Percentiles rank a stretch among this genome's conserved stretches.
Conservation (phyloP, 1,140 invertebrate genomes). For the Trichoplusia ni region DNA sequence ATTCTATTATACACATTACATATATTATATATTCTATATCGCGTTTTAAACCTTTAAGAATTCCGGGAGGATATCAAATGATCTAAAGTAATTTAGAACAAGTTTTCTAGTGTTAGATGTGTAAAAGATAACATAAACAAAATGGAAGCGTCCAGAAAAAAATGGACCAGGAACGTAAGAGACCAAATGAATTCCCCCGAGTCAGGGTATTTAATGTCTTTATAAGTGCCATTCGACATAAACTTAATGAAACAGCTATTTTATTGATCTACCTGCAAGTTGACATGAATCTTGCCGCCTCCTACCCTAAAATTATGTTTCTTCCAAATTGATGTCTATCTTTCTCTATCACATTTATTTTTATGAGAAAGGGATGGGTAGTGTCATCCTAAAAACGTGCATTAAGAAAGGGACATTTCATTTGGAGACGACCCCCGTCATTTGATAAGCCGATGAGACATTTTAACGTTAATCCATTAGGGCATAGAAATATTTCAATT, state of each 20-base stretch:
- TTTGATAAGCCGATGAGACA: slow-evolving; percentile 77
- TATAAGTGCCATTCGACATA: slow-evolving; percentile 77
- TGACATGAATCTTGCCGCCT: slow-evolving; percentile 66
- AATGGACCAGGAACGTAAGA: slow-evolving; percentile 33
- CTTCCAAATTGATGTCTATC: slow-evolving; percentile 70
- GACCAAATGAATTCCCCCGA: slow-evolving; percentile 48
- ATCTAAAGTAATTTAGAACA: slow-evolving; percentile 3
- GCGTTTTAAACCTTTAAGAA: not conserved
- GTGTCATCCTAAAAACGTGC: slow-evolving; percentile 48
- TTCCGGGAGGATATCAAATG: not conserved
- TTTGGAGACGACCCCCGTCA: slow-evolving; percentile 74
- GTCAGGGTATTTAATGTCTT: slow-evolving; percentile 76
- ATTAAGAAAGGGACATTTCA: slow-evolving; percentile 72
- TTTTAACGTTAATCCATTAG: slow-evolving; percentile 78
- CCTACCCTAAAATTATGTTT: slow-evolving; percentile 76
- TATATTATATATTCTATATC: not conserved
- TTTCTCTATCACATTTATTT: slow-evolving; percentile 33
- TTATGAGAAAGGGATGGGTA: slow-evolving; percentile 43
- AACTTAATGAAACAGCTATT: slow-evolving; percentile 77
- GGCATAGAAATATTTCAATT: slow-evolving; percentile 58
- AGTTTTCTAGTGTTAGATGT: slow-evolving; percentile 27
- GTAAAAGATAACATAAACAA: slow-evolving; percentile 40
- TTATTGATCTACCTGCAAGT: slow-evolving; percentile 80
- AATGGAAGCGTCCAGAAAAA: slow-evolving; percentile 27
- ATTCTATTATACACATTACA: not conserved